Evolutionary conservation across 2,113 vertebrate genomes (phyloP).

Genomic region (Saccopteryx bilineata): DNA sequence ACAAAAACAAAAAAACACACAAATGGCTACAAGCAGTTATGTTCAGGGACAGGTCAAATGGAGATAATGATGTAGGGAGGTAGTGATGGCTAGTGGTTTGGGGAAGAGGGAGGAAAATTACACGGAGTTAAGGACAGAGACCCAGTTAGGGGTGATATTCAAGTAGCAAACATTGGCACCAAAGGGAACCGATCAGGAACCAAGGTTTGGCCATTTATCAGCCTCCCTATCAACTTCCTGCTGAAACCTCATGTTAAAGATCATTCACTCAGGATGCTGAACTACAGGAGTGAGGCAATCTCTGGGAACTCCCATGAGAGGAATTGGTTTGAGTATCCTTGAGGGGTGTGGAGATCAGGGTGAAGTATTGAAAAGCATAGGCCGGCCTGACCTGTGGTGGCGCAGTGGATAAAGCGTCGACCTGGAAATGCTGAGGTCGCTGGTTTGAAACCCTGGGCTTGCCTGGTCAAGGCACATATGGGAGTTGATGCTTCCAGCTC

Average conservation of each 20-base stretch:
- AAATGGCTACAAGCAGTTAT: constrained; percentile 1
- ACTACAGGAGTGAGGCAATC: not conserved
- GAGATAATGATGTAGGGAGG: not conserved
- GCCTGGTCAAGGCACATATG: no score
- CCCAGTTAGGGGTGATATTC: not conserved
- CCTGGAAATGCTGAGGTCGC: no score
- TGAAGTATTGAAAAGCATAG: not conserved
- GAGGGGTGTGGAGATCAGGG: not conserved
- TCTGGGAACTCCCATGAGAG: not conserved
- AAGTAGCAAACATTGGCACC: constrained; percentile 42
- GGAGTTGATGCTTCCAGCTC: no score
- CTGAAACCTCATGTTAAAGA: not conserved
- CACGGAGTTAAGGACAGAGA: not conserved
- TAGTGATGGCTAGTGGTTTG: not conserved
- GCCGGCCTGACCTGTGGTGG: no score
- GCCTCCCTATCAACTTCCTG: constrained; percentile 10
- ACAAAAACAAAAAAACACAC: not conserved
- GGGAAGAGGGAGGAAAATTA: constrained; percentile 2
- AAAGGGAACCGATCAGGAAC: constrained; percentile 18
- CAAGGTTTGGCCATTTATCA: not conserved
- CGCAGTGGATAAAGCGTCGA: no score
- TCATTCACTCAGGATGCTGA: constrained; percentile 19
- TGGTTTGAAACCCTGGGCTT: no score
- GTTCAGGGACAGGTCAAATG: not conserved
- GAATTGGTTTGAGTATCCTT: constrained; percentile 43